Evolutionary conservation across 2,888 invertebrate species (phyloP), one percentile per base, ranked within the genome.

Genomic region (Sabatieria punctata): DNA sequence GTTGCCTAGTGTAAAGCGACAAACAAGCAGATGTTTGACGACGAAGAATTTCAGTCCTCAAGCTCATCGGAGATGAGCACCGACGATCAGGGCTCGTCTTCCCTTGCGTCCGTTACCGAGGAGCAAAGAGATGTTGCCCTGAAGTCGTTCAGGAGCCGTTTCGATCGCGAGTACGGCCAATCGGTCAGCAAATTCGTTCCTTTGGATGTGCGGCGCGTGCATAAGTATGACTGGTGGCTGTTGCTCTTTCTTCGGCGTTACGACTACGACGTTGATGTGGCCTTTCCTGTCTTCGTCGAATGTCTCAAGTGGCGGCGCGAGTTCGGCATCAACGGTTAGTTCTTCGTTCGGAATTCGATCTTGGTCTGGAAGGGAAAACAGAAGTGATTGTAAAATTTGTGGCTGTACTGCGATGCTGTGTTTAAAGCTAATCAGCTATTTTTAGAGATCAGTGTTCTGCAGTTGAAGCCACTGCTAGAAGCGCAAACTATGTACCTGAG

Each of bases 191-290:
- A n/a, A n/a, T n/a, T n/a, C n/a, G n/a, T n/a, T n/a, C n/a, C n/a
- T n/a, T n/a, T n/a, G 21, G 46, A 46, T 23, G 43, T 46, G 25
- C 13, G 27, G 13, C 41, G 46, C 6, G 22, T 30, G 4, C 19
- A 27, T 4, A 35, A 25, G 6, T 41, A 46, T 3, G 26, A 46
- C 30, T 41, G 42, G 36, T 47, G 47, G 47, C 42, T 47, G 13
- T 18, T 15, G 3, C 26, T 59, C 80, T 88, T 68, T 80, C 82
- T 49, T 3, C 2, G 21, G 2, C 51, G 54, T 19, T 52, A 54
- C 23, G 49, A 55, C 21, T 48, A 52, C 22, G 60, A 60, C 45
- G 49, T 58, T 6, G 60, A 60, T 45, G 52, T 58, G n/a, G 52
- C 57, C 1, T 45, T 52, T 23, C 55, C 58, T 0, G 55, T 56